Conservation (phyloP, 2,888 invertebrate genomes). For the Diadegma fenestrale region DNA sequence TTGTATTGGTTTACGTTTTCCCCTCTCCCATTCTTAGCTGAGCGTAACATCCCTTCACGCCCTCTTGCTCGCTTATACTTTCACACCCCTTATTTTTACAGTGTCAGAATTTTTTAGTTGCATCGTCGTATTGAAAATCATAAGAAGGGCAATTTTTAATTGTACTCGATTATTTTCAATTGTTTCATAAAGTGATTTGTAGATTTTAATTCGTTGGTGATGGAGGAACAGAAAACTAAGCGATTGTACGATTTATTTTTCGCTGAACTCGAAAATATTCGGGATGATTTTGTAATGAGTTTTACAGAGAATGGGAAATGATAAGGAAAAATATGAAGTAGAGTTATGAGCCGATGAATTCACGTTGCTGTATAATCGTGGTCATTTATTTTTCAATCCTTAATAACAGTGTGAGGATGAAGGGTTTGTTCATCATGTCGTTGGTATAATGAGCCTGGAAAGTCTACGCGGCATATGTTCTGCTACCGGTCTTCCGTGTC, state of each 20-base stretch:
- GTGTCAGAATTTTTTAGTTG: slow-evolving; percentile 31
- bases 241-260: too few relatives aligned
- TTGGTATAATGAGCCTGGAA: slow-evolving; percentile 23
- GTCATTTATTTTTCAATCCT: not conserved
- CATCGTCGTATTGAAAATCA: slow-evolving; percentile 20
- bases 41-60: slow-evolving; percentile 51
- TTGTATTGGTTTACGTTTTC: slow-evolving; percentile 26
- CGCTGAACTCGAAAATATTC: too few relatives aligned
- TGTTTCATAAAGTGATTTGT: slow-evolving; percentile 9
- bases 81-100: slow-evolving; percentile 36
- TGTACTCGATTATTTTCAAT: slow-evolving; percentile 70
- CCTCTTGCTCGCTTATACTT: slow-evolving; percentile 14
- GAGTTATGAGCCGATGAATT: not conserved
- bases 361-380: not conserved
- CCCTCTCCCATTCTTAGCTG: slow-evolving; percentile 38
- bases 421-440: slow-evolving; percentile 32
- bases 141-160: too few relatives aligned
- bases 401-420: not conserved
- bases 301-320: too few relatives aligned
- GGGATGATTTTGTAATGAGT: too few relatives aligned
- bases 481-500: slow-evolving; percentile 61
- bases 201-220: not conserved
- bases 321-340: too few relatives aligned
- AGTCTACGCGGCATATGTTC: slow-evolving; percentile 25
- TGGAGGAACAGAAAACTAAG: not conserved